Evolutionary conservation across 1,140 invertebrate genomes (phyloP).

Genomic region (Drosophila ironensis): DNA sequence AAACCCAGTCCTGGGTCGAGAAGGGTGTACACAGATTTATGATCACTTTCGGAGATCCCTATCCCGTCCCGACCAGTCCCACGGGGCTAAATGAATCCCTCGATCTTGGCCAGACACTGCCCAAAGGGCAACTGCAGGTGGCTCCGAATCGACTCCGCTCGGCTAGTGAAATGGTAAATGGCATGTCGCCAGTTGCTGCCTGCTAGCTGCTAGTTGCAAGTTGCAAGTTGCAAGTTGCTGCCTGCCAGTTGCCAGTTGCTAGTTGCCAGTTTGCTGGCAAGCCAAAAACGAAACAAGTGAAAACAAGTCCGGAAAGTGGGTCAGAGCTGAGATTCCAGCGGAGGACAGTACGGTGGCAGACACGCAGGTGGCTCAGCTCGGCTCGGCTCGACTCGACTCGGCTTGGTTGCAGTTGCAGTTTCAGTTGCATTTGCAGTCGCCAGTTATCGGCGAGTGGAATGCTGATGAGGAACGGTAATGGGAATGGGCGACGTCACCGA

Average conservation of each 20-base stretch:
- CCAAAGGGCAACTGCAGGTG: slow-evolving; percentile 59
- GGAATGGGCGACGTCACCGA: slow-evolving; percentile 29
- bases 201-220: slow-evolving; percentile 18
- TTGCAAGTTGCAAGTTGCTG: slow-evolving; percentile 17
- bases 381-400: not conserved
- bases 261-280: slow-evolving; percentile 32
- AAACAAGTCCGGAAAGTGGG: slow-evolving; percentile 75
- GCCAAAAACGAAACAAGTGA: slow-evolving; percentile 76
- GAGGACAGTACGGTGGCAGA: slow-evolving; percentile 43
- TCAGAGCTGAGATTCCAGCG: slow-evolving; percentile 60
- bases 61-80: not conserved
- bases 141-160: slow-evolving; percentile 7
- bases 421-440: slow-evolving; percentile 13
- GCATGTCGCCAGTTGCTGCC: slow-evolving; percentile 24
- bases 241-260: slow-evolving; percentile 1
- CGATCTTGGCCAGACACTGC: slow-evolving; percentile 38
- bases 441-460: slow-evolving; percentile 50
- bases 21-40: slow-evolving; percentile 36
- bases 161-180: slow-evolving; percentile 35
- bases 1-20: slow-evolving; percentile 8
- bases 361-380: slow-evolving; percentile 61
- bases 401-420: slow-evolving; percentile 9
- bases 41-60: slow-evolving; percentile 2
- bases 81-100: slow-evolving; percentile 33
- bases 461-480: slow-evolving; percentile 36